phyloP scores from a whole-genome alignment of 1,140 invertebrate genomes.

The Spodoptera frugiperda region DNA sequence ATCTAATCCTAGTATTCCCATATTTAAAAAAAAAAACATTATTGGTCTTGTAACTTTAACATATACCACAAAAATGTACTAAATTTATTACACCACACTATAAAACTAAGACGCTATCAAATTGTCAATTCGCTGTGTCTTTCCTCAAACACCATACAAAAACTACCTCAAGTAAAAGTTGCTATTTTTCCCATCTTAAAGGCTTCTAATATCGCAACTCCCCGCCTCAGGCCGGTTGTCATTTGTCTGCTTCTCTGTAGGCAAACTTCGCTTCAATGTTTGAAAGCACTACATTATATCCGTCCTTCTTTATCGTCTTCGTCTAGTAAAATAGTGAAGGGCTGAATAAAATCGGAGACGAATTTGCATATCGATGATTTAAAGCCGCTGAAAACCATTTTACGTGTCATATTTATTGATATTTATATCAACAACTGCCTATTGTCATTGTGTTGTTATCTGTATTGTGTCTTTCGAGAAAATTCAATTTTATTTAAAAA shows the following conservation, averaged over 20 bases:
- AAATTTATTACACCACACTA: not conserved
- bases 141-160: slow-evolving; percentile 45
- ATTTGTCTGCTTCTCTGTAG: slow-evolving; percentile 79
- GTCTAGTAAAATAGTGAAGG: slow-evolving; percentile 54
- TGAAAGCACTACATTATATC: slow-evolving; percentile 83
- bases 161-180: slow-evolving; percentile 74
- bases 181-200: slow-evolving; percentile 83
- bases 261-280: slow-evolving; percentile 81
- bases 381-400: no score
- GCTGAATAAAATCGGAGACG: not conserved
- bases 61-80: no score
- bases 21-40: no score
- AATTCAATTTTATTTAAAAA: no score
- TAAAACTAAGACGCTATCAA: slow-evolving; percentile 2
- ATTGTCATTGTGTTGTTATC: no score
- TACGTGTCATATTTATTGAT: no score
- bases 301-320: slow-evolving; percentile 75
- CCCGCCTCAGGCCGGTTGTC: slow-evolving; percentile 77
- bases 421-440: no score
- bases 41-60: no score
- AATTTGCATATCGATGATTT: not conserved
- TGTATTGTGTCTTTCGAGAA: no score
- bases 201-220: slow-evolving; percentile 79
- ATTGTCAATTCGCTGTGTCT: slow-evolving; percentile 4
- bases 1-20: no score